phyloP scores from a whole-genome alignment of 1,140 invertebrate genomes.

The Drosophila arawakana region DNA sequence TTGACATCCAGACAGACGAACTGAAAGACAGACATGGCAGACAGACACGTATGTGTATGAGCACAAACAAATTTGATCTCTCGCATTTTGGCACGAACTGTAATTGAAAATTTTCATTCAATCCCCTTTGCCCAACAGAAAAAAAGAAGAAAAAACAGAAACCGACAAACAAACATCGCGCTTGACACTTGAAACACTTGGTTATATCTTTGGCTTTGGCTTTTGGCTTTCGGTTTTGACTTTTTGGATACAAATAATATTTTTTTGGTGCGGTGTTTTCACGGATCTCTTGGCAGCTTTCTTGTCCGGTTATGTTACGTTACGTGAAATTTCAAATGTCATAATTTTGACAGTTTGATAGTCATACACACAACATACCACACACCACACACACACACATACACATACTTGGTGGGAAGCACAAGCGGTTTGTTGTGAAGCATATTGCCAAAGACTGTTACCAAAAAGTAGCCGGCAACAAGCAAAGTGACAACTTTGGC shows the following conservation, averaged over 20 bases:
- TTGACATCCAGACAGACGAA: conserved; percentile 61
- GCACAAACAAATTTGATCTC: conserved; percentile 75
- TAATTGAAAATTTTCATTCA: conserved; percentile 72
- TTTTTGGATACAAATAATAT: conserved; percentile 12
- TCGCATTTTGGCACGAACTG: conserved; percentile 79
- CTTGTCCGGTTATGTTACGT: conserved; percentile 67
- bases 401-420: conserved; percentile 32
- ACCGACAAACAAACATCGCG: conserved; percentile 54
- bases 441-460: conserved; percentile 58
- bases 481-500: conserved; percentile 66
- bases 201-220: conserved; percentile 41
- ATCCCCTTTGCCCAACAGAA: conserved; percentile 5
- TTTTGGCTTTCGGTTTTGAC: conserved; percentile 31
- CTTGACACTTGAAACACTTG: conserved; percentile 78
- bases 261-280: conserved; percentile 41
- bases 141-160: conserved; percentile 45
- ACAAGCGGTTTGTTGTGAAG: conserved; percentile 36
- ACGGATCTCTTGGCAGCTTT: conserved; percentile 70
- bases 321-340: conserved; percentile 83
- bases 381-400: conserved; percentile 23
- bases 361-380: conserved; percentile 54
- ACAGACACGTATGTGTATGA: conserved; percentile 44
- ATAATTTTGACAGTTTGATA: conserved; percentile 84
- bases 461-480: conserved; percentile 61
- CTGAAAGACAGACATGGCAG: conserved; percentile 2